These are phyloP conservation scores for Neoascia interrupta DNA, from an alignment of 2,888 invertebrate genomes.

Conservation along the genomic window DNA sequence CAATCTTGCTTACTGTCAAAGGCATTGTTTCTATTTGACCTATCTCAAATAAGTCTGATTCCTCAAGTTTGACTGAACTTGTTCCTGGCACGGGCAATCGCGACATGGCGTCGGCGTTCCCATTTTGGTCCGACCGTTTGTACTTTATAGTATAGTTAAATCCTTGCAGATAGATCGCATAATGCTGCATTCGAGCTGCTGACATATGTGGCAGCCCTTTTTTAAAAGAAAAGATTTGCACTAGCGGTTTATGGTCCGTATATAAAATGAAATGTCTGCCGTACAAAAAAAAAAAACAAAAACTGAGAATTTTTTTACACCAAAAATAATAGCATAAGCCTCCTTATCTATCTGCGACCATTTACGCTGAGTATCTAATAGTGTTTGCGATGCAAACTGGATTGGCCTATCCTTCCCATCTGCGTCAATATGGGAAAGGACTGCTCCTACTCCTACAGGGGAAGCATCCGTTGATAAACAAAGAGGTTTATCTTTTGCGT, in stretches of 20 bases:
- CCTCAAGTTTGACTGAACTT: not conserved
- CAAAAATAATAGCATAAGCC: not conserved
- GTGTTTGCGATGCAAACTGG: slow-evolving; percentile 9
- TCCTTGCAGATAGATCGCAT: not conserved
- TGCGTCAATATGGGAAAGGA: slow-evolving; percentile 49
- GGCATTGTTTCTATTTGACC: not conserved
- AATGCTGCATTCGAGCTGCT: slow-evolving; percentile 12
- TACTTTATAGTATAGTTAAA: not conserved
- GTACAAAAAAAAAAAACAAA: not conserved
- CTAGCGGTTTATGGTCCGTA: not conserved
- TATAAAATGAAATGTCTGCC: slow-evolving; percentile 1
- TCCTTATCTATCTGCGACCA: slow-evolving; percentile 2
- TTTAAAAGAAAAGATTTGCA: slow-evolving; percentile 6
- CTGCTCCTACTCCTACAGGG: no score
- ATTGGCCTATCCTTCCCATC: slow-evolving; percentile 76
- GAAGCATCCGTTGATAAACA: no score
- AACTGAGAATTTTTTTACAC: slow-evolving; percentile 8
- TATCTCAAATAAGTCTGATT: not conserved
- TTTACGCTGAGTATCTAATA: slow-evolving; percentile 2
- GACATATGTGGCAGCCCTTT: not conserved
- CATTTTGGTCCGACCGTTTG: not conserved
- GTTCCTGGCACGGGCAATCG: not conserved
- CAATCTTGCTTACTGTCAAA: not conserved
- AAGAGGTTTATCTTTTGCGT: no score
- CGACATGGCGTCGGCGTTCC: not conserved